Evolutionary conservation across 2,113 vertebrate genomes (phyloP), one percentile per base, ranked within the genome.

Genomic region (Thalassoma bifasciatum): DNA sequence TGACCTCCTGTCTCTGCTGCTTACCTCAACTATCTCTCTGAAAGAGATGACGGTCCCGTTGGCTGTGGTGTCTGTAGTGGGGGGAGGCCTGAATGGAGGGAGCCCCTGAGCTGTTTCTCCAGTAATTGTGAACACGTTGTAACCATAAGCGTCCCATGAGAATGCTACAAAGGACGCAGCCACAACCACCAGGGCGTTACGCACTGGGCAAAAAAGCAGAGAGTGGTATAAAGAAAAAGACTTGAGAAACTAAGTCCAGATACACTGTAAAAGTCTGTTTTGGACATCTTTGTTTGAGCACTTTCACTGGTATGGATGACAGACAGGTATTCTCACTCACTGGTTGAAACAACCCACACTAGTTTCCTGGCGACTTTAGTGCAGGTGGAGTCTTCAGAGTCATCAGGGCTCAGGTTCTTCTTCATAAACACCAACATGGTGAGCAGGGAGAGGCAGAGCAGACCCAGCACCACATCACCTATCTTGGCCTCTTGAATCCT

Each of bases 151-250:
- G 16, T 97, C 93, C 37, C 94, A 96, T n/a, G 96, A 94, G 86
- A 95, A 98, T 0, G 96, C 95, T 0, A 97, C 72, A n/a, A 94
- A 72, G 37, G 96, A 91, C 0, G 97, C 96, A 8, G 87, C 95
- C n/a, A 97, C 83, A 23, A 99, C 97, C 3, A 99, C 94, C 4
- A 97, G 87, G 3, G 96, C 96, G 0, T 98, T 99, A 9, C 96
- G 95, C 66, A 96, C 96, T 97, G 64, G 14, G 0, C 8, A 23
- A 8, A 1, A 46, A 12, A 52, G 5, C 70, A 46, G 26, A 77
- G 38, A 38, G 6, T 21, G 1, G 26, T 12, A 10, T 21, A 22
- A 21, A 47, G 30, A 7, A 46, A 7, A 46, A 34, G 10, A 30
- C 61, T 44, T 24, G 26, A 61, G 49, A 30, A 38, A 36, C 22